Percentiles rank a stretch among this genome's conserved stretches.
phyloP scores from a whole-genome alignment of 2,113 vertebrate genomes.

The Chroicocephalus ridibundus region DNA sequence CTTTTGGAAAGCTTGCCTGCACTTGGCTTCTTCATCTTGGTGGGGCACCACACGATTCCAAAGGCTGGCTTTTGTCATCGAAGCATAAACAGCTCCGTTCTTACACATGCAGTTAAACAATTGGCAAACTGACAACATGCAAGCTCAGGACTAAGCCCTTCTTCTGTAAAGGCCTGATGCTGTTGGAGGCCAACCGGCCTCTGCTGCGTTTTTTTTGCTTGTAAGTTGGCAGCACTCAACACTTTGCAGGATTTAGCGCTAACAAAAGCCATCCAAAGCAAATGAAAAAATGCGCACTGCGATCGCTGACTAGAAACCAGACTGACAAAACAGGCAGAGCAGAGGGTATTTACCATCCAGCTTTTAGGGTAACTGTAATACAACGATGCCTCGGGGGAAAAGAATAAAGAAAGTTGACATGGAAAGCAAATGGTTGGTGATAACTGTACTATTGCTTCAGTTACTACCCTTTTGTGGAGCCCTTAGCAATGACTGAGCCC shows the following conservation, averaged over 20 bases:
- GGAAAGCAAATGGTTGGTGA: not conserved
- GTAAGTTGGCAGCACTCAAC: not conserved
- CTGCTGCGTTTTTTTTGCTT: not conserved
- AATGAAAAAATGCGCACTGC: not conserved
- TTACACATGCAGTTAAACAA: not conserved
- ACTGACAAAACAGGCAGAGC: not conserved
- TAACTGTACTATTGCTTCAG: not conserved
- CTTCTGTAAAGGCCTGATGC: not conserved
- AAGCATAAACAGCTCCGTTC: not conserved
- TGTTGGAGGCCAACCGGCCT: not conserved
- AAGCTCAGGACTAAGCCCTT: not conserved
- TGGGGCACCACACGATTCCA: not conserved
- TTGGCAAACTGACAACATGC: not conserved
- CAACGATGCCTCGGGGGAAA: not conserved
- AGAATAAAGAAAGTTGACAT: not conserved
- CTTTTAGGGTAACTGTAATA: not conserved
- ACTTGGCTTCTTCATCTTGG: not conserved
- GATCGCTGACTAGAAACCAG: not conserved
- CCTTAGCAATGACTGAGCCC: not conserved
- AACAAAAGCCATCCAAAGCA: slow-evolving; percentile 2
- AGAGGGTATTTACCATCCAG: not conserved
- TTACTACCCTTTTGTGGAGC: not conserved
- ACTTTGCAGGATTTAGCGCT: not conserved
- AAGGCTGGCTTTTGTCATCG: not conserved
- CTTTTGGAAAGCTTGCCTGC: not conserved